phyloP scores from a whole-genome alignment of 2,888 invertebrate genomes.

The Chrysotoxum bicinctum region DNA sequence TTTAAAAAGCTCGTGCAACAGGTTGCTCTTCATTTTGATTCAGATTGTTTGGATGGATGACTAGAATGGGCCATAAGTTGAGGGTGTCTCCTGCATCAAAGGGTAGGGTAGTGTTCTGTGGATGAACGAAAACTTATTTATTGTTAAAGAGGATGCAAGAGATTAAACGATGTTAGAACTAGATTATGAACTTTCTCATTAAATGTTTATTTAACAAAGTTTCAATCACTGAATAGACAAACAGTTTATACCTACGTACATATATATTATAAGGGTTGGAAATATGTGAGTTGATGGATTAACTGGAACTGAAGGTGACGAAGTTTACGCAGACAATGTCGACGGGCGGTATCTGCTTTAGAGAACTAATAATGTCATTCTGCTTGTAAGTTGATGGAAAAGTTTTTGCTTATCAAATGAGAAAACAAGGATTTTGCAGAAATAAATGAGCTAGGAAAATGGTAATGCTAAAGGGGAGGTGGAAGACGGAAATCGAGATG shows the following conservation, averaged over 20 bases:
- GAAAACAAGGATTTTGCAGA: neutral
- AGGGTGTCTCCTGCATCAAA: neutral
- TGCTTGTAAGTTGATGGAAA: constrained; percentile 17
- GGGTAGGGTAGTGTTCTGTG: neutral
- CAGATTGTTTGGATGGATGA: neutral
- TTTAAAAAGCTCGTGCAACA: constrained; percentile 41
- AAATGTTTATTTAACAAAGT: constrained; percentile 58
- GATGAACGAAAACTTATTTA: constrained; percentile 40
- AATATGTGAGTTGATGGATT: neutral
- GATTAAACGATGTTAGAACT: constrained; percentile 41
- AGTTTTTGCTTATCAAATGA: neutral
- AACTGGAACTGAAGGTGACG: neutral
- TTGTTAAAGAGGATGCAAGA: constrained; percentile 42
- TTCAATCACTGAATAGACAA: constrained; percentile 51
- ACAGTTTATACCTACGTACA: constrained; percentile 7
- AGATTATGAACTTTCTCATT: constrained; percentile 63
- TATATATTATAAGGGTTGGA: constrained; percentile 2
- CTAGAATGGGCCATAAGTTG: neutral
- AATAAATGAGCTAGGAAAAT: neutral
- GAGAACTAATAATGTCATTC: constrained; percentile 19
- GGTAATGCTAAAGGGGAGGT: neutral
- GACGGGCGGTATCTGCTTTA: neutral
- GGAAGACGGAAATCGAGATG: neutral
- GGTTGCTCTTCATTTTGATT: constrained; percentile 48
- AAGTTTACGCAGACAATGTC: neutral